Percentiles rank a stretch among this genome's conserved stretches.
Evolutionary conservation across 2,888 invertebrate species (phyloP).

Genomic region (Ashinkailepas kermadecensis): DNA sequence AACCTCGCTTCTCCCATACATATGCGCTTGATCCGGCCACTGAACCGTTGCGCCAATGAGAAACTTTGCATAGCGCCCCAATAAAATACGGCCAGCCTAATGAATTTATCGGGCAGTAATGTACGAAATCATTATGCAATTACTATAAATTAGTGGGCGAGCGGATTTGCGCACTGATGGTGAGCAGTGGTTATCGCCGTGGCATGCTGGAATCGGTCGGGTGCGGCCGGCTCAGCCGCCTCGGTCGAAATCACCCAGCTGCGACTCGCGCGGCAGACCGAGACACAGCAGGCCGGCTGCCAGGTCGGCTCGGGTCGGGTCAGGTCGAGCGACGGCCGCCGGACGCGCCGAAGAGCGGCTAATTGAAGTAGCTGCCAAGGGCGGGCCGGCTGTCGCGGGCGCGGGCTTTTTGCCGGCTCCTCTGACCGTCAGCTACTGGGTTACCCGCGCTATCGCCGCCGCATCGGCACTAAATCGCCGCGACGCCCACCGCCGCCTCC

Average conservation of each 20-base stretch:
- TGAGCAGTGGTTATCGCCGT: background rate
- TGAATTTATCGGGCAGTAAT: slow-evolving; percentile 8
- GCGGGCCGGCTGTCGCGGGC: background rate
- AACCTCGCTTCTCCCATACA: background rate
- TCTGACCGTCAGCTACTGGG: background rate
- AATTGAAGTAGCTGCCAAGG: background rate
- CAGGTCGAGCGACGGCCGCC: background rate
- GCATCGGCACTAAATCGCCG: slow-evolving; percentile 15
- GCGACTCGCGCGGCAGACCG: background rate
- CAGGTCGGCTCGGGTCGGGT: background rate
- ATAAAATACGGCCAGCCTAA: background rate
- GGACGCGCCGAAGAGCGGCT: background rate
- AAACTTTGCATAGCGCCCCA: background rate
- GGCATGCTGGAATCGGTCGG: background rate
- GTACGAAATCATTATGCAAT: slow-evolving; percentile 21
- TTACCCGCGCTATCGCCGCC: background rate
- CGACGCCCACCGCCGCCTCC: background rate
- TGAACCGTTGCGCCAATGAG: background rate
- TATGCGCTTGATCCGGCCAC: background rate
- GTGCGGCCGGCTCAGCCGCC: background rate
- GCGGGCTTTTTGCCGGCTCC: background rate
- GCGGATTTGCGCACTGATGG: background rate
- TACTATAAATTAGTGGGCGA: slow-evolving; percentile 16
- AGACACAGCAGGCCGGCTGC: no score
- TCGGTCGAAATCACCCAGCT: background rate